phyloP scores from a whole-genome alignment of 2,113 vertebrate species.

The Python bivittatus region DNA sequence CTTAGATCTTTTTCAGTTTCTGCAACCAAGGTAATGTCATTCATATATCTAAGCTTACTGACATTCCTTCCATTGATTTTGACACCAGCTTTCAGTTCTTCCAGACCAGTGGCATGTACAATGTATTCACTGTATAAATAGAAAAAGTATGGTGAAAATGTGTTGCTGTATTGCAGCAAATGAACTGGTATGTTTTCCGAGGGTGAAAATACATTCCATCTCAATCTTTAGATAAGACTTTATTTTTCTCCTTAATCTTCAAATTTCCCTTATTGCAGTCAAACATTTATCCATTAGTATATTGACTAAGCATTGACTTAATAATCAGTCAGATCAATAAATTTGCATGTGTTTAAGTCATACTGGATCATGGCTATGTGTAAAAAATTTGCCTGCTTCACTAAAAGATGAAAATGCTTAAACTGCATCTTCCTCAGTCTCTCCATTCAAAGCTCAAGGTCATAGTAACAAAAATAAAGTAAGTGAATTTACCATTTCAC shows the following conservation, averaged over 20 bases:
- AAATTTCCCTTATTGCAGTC: background rate
- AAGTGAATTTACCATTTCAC: background rate
- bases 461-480: background rate
- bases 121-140: background rate
- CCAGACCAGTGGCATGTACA: background rate
- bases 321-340: background rate
- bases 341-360: background rate
- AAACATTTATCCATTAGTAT: constrained; percentile 7
- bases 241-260: background rate
- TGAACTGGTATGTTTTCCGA: background rate
- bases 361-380: background rate
- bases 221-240: background rate
- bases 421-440: background rate
- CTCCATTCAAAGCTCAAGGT: background rate
- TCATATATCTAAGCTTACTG: background rate
- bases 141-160: background rate
- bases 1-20: background rate
- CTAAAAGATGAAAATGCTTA: background rate
- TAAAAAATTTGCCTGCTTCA: background rate
- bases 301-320: background rate
- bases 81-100: background rate
- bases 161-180: background rate
- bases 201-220: background rate
- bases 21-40: background rate
- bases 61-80: background rate